Conservation (phyloP, 2,888 invertebrate genomes). For the Drosophila rellima region DNA sequence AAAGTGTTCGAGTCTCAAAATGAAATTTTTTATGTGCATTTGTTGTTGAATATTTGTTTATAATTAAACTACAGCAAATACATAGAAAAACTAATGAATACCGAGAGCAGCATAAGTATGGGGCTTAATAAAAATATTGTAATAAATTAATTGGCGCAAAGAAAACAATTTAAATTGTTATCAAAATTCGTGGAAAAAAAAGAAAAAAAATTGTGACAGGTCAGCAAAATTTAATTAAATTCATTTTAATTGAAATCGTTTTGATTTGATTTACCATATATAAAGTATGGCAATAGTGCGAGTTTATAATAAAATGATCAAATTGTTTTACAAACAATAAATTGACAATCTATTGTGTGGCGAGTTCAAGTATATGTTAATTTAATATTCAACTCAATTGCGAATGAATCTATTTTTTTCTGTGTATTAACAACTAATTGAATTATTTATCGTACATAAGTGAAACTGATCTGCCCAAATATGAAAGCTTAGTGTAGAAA, state of each 20-base stretch:
- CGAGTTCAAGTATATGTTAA: constrained; percentile 20
- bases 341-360: constrained; percentile 35
- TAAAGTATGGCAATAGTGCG: constrained; percentile 6
- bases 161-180: constrained; percentile 60
- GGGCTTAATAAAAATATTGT: constrained; percentile 65
- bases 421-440: constrained; percentile 19
- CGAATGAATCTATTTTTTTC: not conserved
- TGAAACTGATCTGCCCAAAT: constrained; percentile 22
- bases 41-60: constrained; percentile 73
- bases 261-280: constrained; percentile 51
- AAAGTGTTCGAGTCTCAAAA: constrained; percentile 56
- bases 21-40: constrained; percentile 44
- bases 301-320: constrained; percentile 14
- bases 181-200: constrained; percentile 25
- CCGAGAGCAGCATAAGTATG: constrained; percentile 6
- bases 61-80: constrained; percentile 69
- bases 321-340: constrained; percentile 34
- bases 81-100: constrained; percentile 31
- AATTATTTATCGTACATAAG: constrained; percentile 11
- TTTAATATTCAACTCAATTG: constrained; percentile 21
- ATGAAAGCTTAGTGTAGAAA: constrained; percentile 17
- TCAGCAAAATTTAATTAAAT: constrained; percentile 71
- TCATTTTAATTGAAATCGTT: constrained; percentile 64
- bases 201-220: constrained; percentile 11
- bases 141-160: constrained; percentile 76